Conservation (phyloP, 2,888 invertebrate genomes). For the Drosophila recens region DNA sequence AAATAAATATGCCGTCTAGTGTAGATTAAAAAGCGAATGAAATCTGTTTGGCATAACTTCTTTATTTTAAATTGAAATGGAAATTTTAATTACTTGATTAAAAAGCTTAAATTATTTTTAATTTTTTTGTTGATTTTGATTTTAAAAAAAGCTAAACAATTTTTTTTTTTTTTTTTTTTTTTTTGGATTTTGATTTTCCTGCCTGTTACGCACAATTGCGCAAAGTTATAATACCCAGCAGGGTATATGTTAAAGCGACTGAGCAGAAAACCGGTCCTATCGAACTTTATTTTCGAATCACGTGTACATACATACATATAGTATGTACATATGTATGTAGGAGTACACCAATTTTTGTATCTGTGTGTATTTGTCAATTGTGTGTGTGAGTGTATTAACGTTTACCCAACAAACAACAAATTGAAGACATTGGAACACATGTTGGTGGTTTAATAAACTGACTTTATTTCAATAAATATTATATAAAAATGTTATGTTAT, state of each 20-base stretch:
- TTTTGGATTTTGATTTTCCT: neutral
- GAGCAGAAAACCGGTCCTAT: constrained; percentile 38
- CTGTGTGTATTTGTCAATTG: neutral
- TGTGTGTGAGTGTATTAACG: constrained; percentile 1
- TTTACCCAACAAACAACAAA: constrained; percentile 6
- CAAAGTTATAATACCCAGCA: neutral
- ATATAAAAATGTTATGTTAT: neutral
- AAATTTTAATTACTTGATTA: too few relatives aligned
- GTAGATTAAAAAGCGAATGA: too few relatives aligned
- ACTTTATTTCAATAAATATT: neutral
- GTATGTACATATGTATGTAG: neutral
- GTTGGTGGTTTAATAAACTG: neutral
- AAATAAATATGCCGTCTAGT: too few relatives aligned
- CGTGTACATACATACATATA: neutral
- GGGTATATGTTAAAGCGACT: constrained; percentile 1
- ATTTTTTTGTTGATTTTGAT: neutral
- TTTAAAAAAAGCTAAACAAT: too few relatives aligned
- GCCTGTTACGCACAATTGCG: neutral
- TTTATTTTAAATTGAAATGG: neutral
- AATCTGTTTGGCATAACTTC: too few relatives aligned
- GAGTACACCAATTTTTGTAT: neutral
- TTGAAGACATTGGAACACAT: neutral
- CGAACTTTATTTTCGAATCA: constrained; percentile 24
- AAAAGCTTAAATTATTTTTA: neutral
- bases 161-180: too few relatives aligned